Evolutionary conservation across 1,140 invertebrate genomes (phyloP).

Genomic region (Calliphora vicina): DNA sequence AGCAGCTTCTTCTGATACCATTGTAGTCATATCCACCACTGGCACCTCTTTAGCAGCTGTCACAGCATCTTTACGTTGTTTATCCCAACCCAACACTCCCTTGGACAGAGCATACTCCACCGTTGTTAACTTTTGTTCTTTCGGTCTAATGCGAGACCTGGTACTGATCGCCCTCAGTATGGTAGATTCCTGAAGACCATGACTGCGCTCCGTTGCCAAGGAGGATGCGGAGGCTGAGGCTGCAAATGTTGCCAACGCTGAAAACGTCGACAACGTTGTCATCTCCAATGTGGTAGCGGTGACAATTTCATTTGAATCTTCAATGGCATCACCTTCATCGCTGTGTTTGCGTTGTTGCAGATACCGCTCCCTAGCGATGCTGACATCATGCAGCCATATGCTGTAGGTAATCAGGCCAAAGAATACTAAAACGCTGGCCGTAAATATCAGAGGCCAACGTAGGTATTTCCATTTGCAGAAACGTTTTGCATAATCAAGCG

Average conservation of each 20-base stretch:
- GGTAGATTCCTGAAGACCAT: conserved; percentile 46
- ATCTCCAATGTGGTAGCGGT: neutral
- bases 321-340: neutral
- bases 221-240: neutral
- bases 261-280: neutral
- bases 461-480: conserved; percentile 58
- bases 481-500: conserved; percentile 49
- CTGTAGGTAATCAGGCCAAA: conserved; percentile 60
- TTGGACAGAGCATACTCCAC: conserved; percentile 21
- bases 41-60: conserved; percentile 15
- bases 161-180: conserved; percentile 46
- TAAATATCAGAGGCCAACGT: conserved; percentile 58
- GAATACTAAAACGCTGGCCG: conserved; percentile 56
- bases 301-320: conserved; percentile 11
- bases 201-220: conserved; percentile 36
- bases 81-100: neutral
- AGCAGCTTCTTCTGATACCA: conserved; percentile 49
- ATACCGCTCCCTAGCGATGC: conserved; percentile 51
- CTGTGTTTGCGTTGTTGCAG: conserved; percentile 47
- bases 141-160: neutral
- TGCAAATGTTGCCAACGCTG: neutral
- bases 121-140: conserved; percentile 27
- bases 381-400: conserved; percentile 58
- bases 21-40: conserved; percentile 6
- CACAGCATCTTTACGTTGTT: conserved; percentile 20